Evolutionary conservation across 2,113 vertebrate species (phyloP).

Genomic region (Leucopsar rothschildi): DNA sequence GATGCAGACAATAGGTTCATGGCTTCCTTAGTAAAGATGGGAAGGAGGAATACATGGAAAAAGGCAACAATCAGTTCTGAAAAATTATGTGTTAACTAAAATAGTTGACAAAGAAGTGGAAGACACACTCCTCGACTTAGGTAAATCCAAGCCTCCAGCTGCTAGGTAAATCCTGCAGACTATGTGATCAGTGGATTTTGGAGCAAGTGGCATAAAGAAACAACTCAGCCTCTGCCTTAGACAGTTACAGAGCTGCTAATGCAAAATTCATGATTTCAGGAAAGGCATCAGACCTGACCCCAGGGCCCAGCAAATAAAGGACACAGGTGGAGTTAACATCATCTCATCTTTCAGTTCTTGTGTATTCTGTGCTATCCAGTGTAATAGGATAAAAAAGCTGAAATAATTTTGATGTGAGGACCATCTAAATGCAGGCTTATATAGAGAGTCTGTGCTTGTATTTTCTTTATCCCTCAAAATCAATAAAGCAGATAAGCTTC

Average conservation of each 20-base stretch:
- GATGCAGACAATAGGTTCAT: background rate
- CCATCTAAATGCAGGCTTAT: background rate
- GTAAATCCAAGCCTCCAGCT: background rate
- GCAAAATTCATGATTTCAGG: background rate
- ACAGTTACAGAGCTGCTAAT: background rate
- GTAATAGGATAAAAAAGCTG: background rate
- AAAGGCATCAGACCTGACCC: background rate
- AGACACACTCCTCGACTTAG: fast-evolving
- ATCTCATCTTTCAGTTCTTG: background rate
- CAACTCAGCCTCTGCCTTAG: background rate
- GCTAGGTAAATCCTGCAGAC: background rate
- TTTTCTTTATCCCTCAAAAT: background rate
- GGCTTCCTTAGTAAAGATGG: background rate
- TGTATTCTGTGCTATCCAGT: background rate
- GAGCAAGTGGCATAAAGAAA: background rate
- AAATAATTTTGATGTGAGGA: background rate
- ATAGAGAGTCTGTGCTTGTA: background rate
- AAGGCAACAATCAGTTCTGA: background rate
- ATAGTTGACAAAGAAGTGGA: background rate
- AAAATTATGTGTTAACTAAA: background rate
- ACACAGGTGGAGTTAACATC: background rate
- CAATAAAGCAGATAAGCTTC: background rate
- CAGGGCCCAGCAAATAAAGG: background rate
- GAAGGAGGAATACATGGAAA: background rate
- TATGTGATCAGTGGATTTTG: background rate